Conservation (phyloP, 2,888 invertebrate genomes). For the Archips xylosteana region DNA sequence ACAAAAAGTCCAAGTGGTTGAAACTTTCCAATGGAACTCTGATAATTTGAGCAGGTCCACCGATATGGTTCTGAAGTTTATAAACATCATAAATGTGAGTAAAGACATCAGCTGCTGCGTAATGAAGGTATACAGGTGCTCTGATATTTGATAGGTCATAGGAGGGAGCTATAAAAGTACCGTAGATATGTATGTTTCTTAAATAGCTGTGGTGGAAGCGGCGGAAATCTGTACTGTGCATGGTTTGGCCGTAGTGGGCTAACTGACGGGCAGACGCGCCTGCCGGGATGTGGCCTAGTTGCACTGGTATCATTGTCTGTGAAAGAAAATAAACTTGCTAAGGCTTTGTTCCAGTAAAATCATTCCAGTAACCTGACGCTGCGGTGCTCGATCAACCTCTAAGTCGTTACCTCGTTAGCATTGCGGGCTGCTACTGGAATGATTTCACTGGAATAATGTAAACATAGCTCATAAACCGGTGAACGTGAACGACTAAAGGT, state of each 20-base stretch:
- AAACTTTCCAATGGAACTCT: conserved; percentile 80
- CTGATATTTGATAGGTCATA: conserved; percentile 80
- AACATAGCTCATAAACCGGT: too few relatives aligned
- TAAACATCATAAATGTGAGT: conserved; percentile 76
- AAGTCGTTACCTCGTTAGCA: too few relatives aligned
- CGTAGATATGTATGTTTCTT: conserved; percentile 77
- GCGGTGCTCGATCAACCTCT: too few relatives aligned
- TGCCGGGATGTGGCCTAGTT: conserved; percentile 47
- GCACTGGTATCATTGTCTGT: conserved; percentile 65
- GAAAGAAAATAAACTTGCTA: too few relatives aligned
- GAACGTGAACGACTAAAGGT: too few relatives aligned
- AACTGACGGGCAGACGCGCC: conserved; percentile 43
- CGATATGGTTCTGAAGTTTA: conserved; percentile 68
- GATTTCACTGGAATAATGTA: too few relatives aligned
- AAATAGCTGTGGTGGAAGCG: conserved; percentile 77
- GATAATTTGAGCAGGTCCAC: conserved; percentile 75
- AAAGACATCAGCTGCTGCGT: conserved; percentile 86
- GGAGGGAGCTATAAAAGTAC: conserved; percentile 73
- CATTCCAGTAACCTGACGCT: too few relatives aligned
- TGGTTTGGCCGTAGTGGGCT: conserved; percentile 44
- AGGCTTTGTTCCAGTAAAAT: too few relatives aligned
- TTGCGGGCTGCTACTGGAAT: too few relatives aligned
- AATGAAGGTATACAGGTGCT: conserved; percentile 85
- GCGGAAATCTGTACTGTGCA: conserved; percentile 56
- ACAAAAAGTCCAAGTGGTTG: conserved; percentile 87